Evolutionary conservation across 2,797 vertebrate species (phyloP).

Genomic region (Falco peregrinus): DNA sequence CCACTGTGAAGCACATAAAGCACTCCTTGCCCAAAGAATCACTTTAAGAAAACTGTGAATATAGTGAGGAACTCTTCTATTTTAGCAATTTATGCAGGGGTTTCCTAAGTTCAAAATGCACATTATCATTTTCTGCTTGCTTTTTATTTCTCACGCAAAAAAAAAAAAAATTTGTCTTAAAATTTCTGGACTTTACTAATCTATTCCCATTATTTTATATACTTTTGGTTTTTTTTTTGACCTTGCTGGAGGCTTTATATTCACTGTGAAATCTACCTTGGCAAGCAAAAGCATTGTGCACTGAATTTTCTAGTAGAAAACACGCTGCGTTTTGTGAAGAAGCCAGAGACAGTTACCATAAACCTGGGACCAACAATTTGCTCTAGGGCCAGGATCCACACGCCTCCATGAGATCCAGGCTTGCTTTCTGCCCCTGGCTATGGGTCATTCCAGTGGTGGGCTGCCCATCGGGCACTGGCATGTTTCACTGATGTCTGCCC

Average conservation of each 20-base stretch:
- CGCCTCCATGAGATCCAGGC: rapidly evolving
- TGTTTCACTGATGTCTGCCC: neutral
- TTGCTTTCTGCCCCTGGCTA: neutral
- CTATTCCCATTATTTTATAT: neutral
- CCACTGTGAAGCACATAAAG: neutral
- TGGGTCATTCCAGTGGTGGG: neutral
- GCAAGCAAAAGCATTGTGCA: neutral
- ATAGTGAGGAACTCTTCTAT: neutral
- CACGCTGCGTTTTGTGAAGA: neutral
- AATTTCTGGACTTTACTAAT: neutral
- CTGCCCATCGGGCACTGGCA: neutral
- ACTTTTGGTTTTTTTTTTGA: neutral
- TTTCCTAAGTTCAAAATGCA: neutral
- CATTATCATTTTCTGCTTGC: neutral
- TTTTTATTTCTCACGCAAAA: neutral
- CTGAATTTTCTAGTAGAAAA: neutral
- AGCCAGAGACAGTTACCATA: neutral
- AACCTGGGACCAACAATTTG: neutral
- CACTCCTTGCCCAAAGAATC: neutral
- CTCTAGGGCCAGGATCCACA: neutral
- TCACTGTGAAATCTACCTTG: neutral
- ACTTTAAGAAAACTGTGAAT: neutral
- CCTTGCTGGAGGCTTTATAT: neutral
- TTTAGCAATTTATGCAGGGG: neutral
- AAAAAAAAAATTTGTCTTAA: neutral